phyloP scores from a whole-genome alignment of 2,797 vertebrate species.

The Semotilus atromaculatus region DNA sequence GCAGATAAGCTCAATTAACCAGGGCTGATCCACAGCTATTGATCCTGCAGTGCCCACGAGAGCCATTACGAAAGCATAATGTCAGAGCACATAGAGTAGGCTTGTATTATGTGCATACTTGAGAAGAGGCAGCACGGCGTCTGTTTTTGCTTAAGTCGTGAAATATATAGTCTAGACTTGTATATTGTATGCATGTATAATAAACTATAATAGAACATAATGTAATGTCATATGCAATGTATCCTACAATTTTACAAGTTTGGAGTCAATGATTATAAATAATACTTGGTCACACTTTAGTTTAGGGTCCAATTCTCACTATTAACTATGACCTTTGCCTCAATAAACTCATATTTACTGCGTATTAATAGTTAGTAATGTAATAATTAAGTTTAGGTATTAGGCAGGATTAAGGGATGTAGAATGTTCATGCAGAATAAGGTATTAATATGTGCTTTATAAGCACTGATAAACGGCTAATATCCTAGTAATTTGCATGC shows the following conservation, averaged over 20 bases:
- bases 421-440: no score
- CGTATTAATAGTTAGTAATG: no score
- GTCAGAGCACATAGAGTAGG: background rate
- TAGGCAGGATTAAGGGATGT: no score
- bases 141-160: background rate
- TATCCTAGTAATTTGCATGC: no score
- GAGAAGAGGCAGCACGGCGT: background rate
- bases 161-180: background rate
- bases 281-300: background rate
- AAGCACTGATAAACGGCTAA: no score
- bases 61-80: conserved; percentile 23
- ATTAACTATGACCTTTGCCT: no score
- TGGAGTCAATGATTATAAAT: background rate
- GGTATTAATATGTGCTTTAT: no score
- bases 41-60: conserved; percentile 56
- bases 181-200: background rate
- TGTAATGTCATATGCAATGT: background rate
- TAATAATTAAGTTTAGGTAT: no score
- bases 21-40: conserved; percentile 55
- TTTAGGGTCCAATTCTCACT: no score
- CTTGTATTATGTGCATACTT: background rate
- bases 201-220: background rate
- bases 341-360: no score
- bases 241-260: background rate
- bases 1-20: conserved; percentile 68